Conservation (phyloP, 2,797 vertebrate species). For the Amblyopsis hoosieri region DNA sequence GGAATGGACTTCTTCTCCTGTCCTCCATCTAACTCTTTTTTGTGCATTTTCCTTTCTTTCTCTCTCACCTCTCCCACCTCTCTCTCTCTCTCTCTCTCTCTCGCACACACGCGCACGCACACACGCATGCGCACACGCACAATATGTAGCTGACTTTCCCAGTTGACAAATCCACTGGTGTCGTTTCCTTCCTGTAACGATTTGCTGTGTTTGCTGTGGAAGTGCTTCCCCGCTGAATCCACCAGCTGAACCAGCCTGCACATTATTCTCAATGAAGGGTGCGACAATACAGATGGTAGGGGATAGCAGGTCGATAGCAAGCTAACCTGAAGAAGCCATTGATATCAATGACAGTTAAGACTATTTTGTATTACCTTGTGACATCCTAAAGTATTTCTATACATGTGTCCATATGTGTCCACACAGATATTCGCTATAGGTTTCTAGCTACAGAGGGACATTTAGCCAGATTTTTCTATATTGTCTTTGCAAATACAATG, state of each 20-base stretch:
- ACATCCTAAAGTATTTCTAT: no score
- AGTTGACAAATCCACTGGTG: slow-evolving; percentile 48
- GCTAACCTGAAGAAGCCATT: slow-evolving; percentile 36
- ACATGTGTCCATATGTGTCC: no score
- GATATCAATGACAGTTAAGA: no score
- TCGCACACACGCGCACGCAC: not conserved
- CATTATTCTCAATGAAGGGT: slow-evolving; percentile 63
- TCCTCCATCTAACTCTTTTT: slow-evolving; percentile 25
- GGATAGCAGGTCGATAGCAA: slow-evolving; percentile 53
- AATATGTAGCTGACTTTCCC: slow-evolving; percentile 40
- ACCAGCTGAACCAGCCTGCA: slow-evolving; percentile 50
- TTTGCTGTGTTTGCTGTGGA: slow-evolving; percentile 61
- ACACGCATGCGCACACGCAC: slow-evolving; percentile 33
- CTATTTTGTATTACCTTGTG: no score
- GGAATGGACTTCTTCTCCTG: slow-evolving; percentile 55
- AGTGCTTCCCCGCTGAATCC: slow-evolving; percentile 57
- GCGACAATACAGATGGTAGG: slow-evolving; percentile 39
- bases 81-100: slow-evolving; percentile 1
- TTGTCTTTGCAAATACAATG: no score
- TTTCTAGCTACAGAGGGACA: no score
- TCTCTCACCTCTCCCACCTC: not conserved
- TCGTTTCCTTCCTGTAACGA: slow-evolving; percentile 61
- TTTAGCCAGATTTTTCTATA: no score
- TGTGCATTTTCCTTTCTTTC: slow-evolving; percentile 22
- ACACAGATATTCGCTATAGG: no score